Evolutionary conservation across 2,888 invertebrate species (phyloP).

Genomic region (Pterostichus madidus): DNA sequence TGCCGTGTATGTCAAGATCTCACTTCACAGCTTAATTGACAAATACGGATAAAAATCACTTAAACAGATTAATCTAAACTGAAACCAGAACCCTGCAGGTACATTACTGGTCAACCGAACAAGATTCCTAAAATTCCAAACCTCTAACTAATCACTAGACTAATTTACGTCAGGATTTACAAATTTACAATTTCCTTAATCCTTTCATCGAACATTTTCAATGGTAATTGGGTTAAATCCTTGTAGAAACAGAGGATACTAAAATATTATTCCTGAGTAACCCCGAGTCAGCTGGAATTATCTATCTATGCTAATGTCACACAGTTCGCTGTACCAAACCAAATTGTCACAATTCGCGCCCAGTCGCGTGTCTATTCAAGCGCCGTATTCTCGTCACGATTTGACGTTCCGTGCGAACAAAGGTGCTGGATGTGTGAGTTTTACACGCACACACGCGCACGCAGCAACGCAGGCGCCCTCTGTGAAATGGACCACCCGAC

Average conservation of each 20-base stretch:
- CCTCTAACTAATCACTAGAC: slow-evolving; percentile 15
- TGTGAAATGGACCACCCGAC: slow-evolving; percentile 32
- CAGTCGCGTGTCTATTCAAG: slow-evolving; percentile 19
- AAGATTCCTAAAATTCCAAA: slow-evolving; percentile 33
- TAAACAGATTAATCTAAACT: too few relatives aligned
- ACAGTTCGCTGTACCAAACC: slow-evolving; percentile 15
- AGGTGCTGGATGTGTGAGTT: slow-evolving; percentile 33
- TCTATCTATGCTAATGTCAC: slow-evolving; percentile 29
- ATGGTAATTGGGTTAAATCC: slow-evolving; percentile 32
- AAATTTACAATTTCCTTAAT: slow-evolving; percentile 30
- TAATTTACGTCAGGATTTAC: not conserved
- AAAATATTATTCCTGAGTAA: slow-evolving; percentile 21
- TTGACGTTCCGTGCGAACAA: slow-evolving; percentile 17
- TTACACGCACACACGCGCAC: not conserved
- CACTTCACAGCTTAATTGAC: too few relatives aligned
- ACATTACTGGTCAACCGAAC: not conserved
- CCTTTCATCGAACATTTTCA: slow-evolving; percentile 12
- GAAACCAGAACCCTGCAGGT: too few relatives aligned
- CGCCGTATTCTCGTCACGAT: slow-evolving; percentile 27
- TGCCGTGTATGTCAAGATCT: too few relatives aligned
- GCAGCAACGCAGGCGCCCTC: not conserved
- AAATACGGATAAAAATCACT: too few relatives aligned
- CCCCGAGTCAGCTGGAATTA: not conserved
- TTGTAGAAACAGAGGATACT: slow-evolving; percentile 1
- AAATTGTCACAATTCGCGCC: slow-evolving; percentile 40